phyloP scores from a whole-genome alignment of 2,113 vertebrate species.

The Puntigrus tetrazona region DNA sequence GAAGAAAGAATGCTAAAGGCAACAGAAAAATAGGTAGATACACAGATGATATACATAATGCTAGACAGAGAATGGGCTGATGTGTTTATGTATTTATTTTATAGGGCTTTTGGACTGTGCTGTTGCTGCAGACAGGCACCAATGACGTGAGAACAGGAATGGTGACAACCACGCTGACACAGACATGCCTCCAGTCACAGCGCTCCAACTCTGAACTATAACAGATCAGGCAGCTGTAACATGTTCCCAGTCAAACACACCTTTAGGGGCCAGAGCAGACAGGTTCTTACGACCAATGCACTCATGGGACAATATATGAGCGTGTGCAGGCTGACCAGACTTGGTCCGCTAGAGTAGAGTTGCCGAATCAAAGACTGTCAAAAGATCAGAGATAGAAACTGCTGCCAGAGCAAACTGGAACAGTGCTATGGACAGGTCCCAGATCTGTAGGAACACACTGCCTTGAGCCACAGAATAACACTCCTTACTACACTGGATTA shows the following conservation, averaged over 20 bases:
- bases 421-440: background rate
- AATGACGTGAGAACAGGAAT: constrained; percentile 14
- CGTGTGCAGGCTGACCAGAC: background rate
- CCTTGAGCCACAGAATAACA: constrained; percentile 2
- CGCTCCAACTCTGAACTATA: background rate
- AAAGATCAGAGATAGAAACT: background rate
- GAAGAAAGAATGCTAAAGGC: too few species aligned
- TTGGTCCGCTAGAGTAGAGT: background rate
- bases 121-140: constrained; percentile 3
- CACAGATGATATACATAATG: background rate
- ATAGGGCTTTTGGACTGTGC: background rate
- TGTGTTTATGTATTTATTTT: background rate
- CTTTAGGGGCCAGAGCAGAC: constrained; percentile 9
- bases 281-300: background rate
- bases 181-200: constrained; percentile 33
- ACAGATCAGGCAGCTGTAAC: background rate
- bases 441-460: constrained; percentile 20
- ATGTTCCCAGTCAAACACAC: constrained; percentile 23
- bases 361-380: background rate
- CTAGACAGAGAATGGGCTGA: background rate
- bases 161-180: constrained; percentile 31
- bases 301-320: background rate
- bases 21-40: background rate
- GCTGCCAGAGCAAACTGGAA: background rate
- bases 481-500: constrained; percentile 42